phyloP scores from a whole-genome alignment of 1,140 invertebrate genomes.

The Diorhabda elongata region DNA sequence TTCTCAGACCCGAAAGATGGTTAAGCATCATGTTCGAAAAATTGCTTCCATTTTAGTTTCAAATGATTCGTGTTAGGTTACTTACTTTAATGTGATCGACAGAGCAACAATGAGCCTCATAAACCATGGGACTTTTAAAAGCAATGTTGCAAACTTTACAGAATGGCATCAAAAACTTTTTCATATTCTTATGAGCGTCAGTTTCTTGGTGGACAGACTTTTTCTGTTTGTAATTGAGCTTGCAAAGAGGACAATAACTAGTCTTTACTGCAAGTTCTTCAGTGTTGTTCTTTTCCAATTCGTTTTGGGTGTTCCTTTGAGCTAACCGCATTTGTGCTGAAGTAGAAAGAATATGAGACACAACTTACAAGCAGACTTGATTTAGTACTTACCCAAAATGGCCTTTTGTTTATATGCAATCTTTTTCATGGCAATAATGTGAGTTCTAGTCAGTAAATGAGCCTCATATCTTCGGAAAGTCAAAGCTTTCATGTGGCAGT shows the following conservation, averaged over 20 bases:
- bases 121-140: constrained; percentile 76
- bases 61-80: constrained; percentile 5
- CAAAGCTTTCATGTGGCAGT: constrained; percentile 65
- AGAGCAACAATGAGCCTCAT: constrained; percentile 74
- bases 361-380: not conserved
- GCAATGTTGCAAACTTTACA: constrained; percentile 67
- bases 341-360: not conserved
- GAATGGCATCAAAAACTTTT: constrained; percentile 74
- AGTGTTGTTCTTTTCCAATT: constrained; percentile 64
- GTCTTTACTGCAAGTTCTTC: constrained; percentile 59
- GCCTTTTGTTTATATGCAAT: constrained; percentile 67
- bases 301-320: constrained; percentile 68
- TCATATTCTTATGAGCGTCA: constrained; percentile 73
- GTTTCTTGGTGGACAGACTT: constrained; percentile 70
- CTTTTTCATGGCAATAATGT: constrained; percentile 65
- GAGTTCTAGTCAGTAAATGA: constrained; percentile 59
- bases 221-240: constrained; percentile 71
- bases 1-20: not conserved
- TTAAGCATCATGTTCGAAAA: not conserved
- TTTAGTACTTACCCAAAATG: constrained; percentile 48
- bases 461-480: constrained; percentile 70
- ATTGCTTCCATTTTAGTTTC: not conserved
- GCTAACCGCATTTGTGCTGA: constrained; percentile 64
- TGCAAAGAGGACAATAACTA: constrained; percentile 72
- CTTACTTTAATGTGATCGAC: constrained; percentile 72